These are phyloP conservation scores for Cheiracanthium punctorium DNA, from an alignment of 2,888 invertebrate genomes.

Conservation along the genomic window DNA sequence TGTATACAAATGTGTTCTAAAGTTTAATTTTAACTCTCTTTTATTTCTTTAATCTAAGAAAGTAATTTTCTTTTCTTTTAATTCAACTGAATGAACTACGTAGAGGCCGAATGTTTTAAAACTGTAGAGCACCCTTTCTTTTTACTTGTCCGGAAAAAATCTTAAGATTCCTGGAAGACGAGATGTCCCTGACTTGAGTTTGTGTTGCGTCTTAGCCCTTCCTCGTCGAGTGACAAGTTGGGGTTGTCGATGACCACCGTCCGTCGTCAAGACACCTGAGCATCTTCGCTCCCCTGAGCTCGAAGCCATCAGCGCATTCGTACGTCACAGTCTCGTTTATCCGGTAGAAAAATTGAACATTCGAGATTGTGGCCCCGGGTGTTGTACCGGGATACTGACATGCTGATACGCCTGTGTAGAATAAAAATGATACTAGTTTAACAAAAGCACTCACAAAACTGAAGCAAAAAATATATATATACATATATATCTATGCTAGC, in stretches of 20 bases:
- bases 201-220: conserved; percentile 52
- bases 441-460: too few relatives aligned
- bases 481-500: too few relatives aligned
- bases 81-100: not conserved
- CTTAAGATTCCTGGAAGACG: conserved; percentile 58
- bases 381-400: conserved; percentile 92
- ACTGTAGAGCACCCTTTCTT: conserved; percentile 51
- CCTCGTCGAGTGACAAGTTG: conserved; percentile 80
- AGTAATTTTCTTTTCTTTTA: not conserved
- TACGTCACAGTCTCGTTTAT: conserved; percentile 90
- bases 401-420: conserved; percentile 82
- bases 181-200: conserved; percentile 29
- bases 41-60: not conserved
- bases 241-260: conserved; percentile 90
- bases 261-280: conserved; percentile 87
- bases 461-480: too few relatives aligned
- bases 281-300: conserved; percentile 85
- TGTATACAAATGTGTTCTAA: not conserved
- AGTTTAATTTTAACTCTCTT: not conserved
- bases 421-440: too few relatives aligned
- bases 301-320: conserved; percentile 86
- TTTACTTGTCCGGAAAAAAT: conserved; percentile 33
- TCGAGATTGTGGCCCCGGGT: conserved; percentile 83
- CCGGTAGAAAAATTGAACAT: conserved; percentile 91
- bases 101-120: conserved; percentile 20